Conservation (phyloP, 1,140 invertebrate genomes). For the Andrena cerasifolii region DNA sequence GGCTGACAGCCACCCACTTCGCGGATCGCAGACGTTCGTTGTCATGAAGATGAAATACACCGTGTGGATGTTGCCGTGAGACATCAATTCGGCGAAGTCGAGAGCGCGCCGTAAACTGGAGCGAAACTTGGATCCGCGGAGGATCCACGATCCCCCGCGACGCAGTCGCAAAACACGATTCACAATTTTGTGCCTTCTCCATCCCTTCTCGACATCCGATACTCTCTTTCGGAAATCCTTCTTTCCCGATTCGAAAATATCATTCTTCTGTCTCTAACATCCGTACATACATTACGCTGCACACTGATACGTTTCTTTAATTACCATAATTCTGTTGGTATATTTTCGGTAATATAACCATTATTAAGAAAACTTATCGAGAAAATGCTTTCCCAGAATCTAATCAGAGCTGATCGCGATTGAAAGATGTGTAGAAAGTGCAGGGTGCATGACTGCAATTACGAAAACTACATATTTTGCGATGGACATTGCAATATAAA, state of each 20-base stretch:
- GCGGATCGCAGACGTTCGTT: background rate
- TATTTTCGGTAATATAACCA: too few species aligned
- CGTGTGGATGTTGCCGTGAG: slow-evolving; percentile 13
- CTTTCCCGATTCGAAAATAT: background rate
- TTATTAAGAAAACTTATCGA: too few species aligned
- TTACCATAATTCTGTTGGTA: too few species aligned
- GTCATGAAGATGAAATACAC: background rate
- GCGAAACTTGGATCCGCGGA: slow-evolving; percentile 58
- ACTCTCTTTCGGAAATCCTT: background rate
- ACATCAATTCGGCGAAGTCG: slow-evolving; percentile 70
- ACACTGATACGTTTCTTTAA: too few species aligned
- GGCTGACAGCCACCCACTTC: background rate
- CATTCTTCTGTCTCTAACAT: too few species aligned
- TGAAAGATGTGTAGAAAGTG: too few species aligned
- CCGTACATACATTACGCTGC: too few species aligned
- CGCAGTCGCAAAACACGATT: slow-evolving; percentile 71
- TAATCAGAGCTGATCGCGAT: too few species aligned
- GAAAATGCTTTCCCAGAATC: too few species aligned
- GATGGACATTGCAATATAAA: too few species aligned
- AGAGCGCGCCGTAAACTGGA: slow-evolving; percentile 76
- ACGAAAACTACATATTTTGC: too few species aligned
- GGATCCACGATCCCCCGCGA: slow-evolving; percentile 63
- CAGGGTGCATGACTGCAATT: too few species aligned
- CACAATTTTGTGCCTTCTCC: slow-evolving; percentile 34
- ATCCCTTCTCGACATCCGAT: slow-evolving; percentile 9